Percentiles rank a stretch among this genome's conserved stretches.
Evolutionary conservation across 2,888 invertebrate species (phyloP).

Genomic region (Pantelozetes paolii): DNA sequence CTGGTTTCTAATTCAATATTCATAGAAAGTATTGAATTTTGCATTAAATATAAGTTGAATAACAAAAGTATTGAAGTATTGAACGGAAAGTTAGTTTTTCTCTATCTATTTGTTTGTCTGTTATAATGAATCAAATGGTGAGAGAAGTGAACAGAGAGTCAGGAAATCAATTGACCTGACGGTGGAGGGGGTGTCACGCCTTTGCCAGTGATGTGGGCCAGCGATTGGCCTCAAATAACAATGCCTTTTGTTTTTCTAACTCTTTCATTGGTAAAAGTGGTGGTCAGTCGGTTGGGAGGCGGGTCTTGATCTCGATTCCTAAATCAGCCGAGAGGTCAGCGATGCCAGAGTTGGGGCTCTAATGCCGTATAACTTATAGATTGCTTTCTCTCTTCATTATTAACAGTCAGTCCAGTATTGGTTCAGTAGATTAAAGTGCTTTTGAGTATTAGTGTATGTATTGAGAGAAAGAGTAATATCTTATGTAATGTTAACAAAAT

Average conservation of each 20-base stretch:
- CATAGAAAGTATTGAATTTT: background rate
- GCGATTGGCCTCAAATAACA: constrained; percentile 33
- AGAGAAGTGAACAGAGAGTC: background rate
- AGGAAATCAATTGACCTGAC: constrained; percentile 34
- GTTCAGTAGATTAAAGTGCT: constrained; percentile 32
- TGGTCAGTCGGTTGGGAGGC: constrained; percentile 26
- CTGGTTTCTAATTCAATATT: constrained; percentile 21
- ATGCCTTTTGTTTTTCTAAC: constrained; percentile 36
- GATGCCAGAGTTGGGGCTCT: background rate
- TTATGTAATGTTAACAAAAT: constrained; percentile 26
- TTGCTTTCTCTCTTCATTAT: constrained; percentile 28
- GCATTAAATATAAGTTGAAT: background rate
- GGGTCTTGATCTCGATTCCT: constrained; percentile 33
- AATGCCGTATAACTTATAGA: constrained; percentile 19
- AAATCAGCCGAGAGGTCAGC: constrained; percentile 29
- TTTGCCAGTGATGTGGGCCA: background rate
- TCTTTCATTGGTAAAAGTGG: constrained; percentile 26
- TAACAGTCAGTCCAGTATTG: constrained; percentile 25
- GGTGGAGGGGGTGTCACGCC: constrained; percentile 24
- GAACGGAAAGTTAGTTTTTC: background rate
- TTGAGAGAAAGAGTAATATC: background rate
- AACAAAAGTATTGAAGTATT: constrained; percentile 3
- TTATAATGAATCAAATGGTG: constrained; percentile 25
- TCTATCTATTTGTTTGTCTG: constrained; percentile 23
- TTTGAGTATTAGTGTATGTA: constrained; percentile 23